Base-by-base conservation (phyloP, 2,888 invertebrate species). In the Bimastos eiseni region DNA sequence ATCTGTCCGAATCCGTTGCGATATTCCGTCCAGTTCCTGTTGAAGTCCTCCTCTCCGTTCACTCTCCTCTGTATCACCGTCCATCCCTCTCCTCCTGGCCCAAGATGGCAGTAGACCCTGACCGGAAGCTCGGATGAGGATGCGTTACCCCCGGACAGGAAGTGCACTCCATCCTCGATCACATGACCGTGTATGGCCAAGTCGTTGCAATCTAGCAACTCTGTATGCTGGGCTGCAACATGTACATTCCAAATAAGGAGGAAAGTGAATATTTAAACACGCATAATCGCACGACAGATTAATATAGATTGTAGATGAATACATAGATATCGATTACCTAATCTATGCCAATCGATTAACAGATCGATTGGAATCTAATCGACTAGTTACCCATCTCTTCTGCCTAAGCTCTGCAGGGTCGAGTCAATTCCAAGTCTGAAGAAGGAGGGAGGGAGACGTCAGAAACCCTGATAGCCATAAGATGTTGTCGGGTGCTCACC, bases 1-100 rank as follows among this genome's bases (percentile, higher is more conserved):
- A 89, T 34, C 24, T 34, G 84, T 36, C 92, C 92, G 36, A 91
- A 92, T 24, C 92, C 92, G 19, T 70, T 49, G 44, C 89, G 88
- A 89, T 92, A 92, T n/a, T 91, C 90, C 34, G 90, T 83, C 92
- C 91, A 91, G 17, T 55, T 41, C 38, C 90, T 86, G 91, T 90
- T 44, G 90, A 92, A 91, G 89, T 83, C 36, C 44, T 49, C 41
- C 24, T 36, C 0, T 13, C 86, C 89, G 41, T 36, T 55, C 24
- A 83, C 19, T 30, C 91, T 38, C 21, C 89, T 49, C 90, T 92
- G 92, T 33, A 92, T 91, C n/a, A 92, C 90, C 41, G 92, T 92
- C 92, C 92, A 92, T 34, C 92, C 92, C n/a, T 90, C 89, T 38
- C 70, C 70, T 70, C n/a, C n/a, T n/a, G 41, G 44, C 11, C 90